Percentiles rank a stretch among this genome's conserved stretches.
phyloP scores from a whole-genome alignment of 2,113 vertebrate genomes.

The Entelurus aequoreus region DNA sequence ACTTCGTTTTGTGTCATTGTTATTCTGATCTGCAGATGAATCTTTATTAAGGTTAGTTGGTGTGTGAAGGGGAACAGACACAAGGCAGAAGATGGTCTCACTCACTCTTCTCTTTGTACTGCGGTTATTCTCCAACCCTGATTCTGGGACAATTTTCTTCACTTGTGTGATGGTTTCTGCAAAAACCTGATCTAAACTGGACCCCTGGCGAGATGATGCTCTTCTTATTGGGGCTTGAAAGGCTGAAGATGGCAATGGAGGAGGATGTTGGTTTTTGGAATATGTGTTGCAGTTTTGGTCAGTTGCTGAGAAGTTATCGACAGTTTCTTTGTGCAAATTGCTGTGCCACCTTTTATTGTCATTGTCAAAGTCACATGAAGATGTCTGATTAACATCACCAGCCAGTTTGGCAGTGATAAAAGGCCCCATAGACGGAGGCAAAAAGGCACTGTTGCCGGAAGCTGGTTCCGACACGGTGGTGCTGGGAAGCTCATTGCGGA shows the following conservation, averaged over 20 bases:
- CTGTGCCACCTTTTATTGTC: slow-evolving; percentile 71
- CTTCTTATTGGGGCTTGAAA: slow-evolving; percentile 51
- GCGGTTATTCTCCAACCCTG: slow-evolving; percentile 76
- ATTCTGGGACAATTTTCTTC: slow-evolving; percentile 86
- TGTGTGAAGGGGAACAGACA: slow-evolving; percentile 88
- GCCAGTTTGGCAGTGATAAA: slow-evolving; percentile 52
- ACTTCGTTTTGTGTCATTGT: slow-evolving; percentile 76
- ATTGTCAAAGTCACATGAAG: slow-evolving; percentile 53
- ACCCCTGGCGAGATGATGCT: slow-evolving; percentile 54
- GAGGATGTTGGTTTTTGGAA: slow-evolving; percentile 70
- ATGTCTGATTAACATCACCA: slow-evolving; percentile 53
- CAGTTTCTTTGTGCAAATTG: slow-evolving; percentile 71
- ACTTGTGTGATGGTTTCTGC: slow-evolving; percentile 85
- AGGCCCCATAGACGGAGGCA: slow-evolving; percentile 67
- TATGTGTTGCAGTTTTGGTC: slow-evolving; percentile 78
- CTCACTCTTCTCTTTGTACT: slow-evolving; percentile 87
- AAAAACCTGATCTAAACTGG: slow-evolving; percentile 72
- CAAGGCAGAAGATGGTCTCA: slow-evolving; percentile 97
- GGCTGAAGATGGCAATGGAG: slow-evolving; percentile 48
- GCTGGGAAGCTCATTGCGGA: slow-evolving; percentile 63
- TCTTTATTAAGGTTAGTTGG: slow-evolving; percentile 74
- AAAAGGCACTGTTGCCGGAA: slow-evolving; percentile 76
- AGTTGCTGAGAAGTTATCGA: slow-evolving; percentile 68
- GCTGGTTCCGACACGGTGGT: slow-evolving; percentile 65
- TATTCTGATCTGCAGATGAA: slow-evolving; percentile 78